Percentiles rank a stretch among this genome's conserved stretches.
These are phyloP conservation scores for Tyto alba DNA, from an alignment of 2,113 vertebrate species.

Conservation along the genomic window DNA sequence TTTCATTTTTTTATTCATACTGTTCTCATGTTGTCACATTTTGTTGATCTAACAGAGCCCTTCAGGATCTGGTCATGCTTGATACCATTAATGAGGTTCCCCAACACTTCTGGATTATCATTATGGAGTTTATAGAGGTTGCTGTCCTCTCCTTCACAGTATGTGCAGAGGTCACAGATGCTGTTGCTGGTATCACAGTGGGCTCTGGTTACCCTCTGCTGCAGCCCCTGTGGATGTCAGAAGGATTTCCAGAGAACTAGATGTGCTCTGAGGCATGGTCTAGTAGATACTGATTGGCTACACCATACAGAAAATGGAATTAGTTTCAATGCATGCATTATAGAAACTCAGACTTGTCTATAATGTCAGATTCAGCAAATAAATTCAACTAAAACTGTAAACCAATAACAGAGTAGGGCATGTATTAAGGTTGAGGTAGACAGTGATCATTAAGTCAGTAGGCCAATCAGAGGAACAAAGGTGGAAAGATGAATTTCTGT, in stretches of 20 bases:
- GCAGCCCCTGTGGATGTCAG: not conserved
- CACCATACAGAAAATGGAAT: not conserved
- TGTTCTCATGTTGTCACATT: not conserved
- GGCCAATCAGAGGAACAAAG: not conserved
- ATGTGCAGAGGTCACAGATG: not conserved
- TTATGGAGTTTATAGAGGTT: not conserved
- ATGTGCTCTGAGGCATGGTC: not conserved
- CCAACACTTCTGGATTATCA: not conserved
- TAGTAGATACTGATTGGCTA: fast-evolving
- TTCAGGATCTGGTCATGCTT: not conserved
- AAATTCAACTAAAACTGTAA: not conserved
- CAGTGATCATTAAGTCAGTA: not conserved
- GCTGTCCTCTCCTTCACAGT: not conserved
- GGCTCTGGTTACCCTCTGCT: not conserved
- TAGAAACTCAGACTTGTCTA: not conserved
- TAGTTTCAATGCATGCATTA: not conserved
- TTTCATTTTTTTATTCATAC: not conserved
- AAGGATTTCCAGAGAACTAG: not conserved
- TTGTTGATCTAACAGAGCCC: not conserved
- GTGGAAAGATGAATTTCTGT: not conserved
- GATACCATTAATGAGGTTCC: not conserved
- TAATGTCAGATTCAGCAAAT: not conserved
- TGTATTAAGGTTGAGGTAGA: not conserved
- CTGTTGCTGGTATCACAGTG: not conserved
- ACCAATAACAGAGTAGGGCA: not conserved